phyloP scores from a whole-genome alignment of 2,888 invertebrate genomes.

The Autographa gamma region DNA sequence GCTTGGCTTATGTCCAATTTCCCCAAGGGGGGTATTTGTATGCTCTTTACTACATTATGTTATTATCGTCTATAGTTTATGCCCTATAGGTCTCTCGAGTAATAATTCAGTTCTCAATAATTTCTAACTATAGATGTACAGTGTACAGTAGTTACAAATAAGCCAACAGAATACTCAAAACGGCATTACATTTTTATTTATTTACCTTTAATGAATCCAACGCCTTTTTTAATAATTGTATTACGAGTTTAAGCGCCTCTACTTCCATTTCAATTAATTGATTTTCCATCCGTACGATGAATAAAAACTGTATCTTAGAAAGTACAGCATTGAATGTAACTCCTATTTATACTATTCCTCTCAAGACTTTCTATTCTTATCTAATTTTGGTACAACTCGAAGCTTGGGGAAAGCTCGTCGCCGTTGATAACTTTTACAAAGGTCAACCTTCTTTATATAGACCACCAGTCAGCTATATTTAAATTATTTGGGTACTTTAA shows the following conservation, averaged over 20 bases:
- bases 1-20: background rate
- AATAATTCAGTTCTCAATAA: no score
- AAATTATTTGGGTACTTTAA: background rate
- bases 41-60: background rate
- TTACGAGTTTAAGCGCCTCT: no score
- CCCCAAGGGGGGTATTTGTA: background rate
- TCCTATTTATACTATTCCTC: background rate
- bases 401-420: background rate
- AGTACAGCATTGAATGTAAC: background rate
- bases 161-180: no score
- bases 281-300: background rate
- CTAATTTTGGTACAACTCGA: slow-evolving; percentile 6
- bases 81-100: no score
- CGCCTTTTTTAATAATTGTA: no score
- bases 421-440: background rate
- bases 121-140: no score
- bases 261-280: no score
- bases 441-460: background rate
- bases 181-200: no score
- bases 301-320: background rate
- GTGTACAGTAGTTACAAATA: no score
- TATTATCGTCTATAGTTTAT: background rate
- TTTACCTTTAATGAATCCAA: no score
- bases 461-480: slow-evolving; percentile 1
- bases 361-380: background rate